Evolutionary conservation across 2,113 vertebrate genomes (phyloP), one percentile per base, ranked within the genome.

Genomic region (Podarcis muralis): DNA sequence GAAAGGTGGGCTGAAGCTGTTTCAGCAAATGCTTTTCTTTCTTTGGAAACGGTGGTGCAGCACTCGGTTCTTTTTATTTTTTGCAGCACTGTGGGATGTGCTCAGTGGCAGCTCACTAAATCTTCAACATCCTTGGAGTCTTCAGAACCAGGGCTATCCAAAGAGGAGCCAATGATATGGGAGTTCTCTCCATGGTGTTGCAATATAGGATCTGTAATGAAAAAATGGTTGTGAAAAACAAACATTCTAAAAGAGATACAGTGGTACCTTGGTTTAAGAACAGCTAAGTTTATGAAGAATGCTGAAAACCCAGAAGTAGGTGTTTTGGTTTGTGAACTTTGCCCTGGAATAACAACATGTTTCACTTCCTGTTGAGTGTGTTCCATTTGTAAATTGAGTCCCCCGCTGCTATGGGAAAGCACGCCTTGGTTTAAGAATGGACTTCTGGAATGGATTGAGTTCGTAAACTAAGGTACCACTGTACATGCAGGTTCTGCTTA

Each of bases 131-230:
- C 96, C 93, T 97, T 97, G 59, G 97, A 96, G 80, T 97, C 97
- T 92, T 97, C 97, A 0, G 96, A 97, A 91, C 96, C 92, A 81
- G 97, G 97, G 89, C 97, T 97, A 89, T 96, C 93, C 94, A 98
- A n/a, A 0, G 97, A 96, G 25, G 97, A 97, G 89, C 95, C 96
- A 91, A 97, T 98, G 35, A 97, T 96, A 93, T 98, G 97, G 7
- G 98, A 98, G 66, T 96, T 97, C 80, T 98, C 97, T 88, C 94
- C 97, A 66, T 99, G 98, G 91, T 98, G 98, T 62, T 99, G 98
- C 22, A 99, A 94, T 95, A 99, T 98, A 30, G 98, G 98, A 98
- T 99, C 98, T 99, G 96, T 59, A 95, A 96, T 62, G 71, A 91
- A 88, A 40, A 53, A 43, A 75, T 9, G 11, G 35, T 74, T 62